These are phyloP conservation scores for Seira musarum DNA, from an alignment of 2,888 invertebrate species.

Conservation along the genomic window DNA sequence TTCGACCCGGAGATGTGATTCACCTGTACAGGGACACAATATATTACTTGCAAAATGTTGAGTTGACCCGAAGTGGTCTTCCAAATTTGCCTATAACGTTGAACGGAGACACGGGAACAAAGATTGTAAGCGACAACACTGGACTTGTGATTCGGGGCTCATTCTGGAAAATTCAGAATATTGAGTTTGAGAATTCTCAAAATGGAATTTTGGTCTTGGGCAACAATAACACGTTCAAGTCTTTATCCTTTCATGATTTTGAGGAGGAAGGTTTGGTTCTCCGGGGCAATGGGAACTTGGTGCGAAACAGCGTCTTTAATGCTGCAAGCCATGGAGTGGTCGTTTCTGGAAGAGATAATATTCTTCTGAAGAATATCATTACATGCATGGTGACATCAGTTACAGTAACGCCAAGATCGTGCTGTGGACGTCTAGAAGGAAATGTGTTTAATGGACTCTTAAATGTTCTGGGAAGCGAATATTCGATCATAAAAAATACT, in stretches of 20 bases:
- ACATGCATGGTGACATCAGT: constrained; percentile 26
- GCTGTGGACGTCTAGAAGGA: constrained; percentile 44
- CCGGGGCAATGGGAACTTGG: constrained; percentile 30
- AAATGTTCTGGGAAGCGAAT: constrained; percentile 27
- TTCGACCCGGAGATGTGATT: constrained; percentile 46
- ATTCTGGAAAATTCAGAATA: constrained; percentile 30
- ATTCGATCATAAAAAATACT: constrained; percentile 20
- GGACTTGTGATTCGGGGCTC: constrained; percentile 28
- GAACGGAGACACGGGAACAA: constrained; percentile 22
- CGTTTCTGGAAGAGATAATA: constrained; percentile 20
- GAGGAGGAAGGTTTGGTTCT: constrained; percentile 36
- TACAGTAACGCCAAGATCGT: constrained; percentile 25
- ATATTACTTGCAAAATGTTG: constrained; percentile 29
- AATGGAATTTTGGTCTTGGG: constrained; percentile 37
- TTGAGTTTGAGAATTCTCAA: constrained; percentile 30
- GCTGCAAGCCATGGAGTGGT: constrained; percentile 35
- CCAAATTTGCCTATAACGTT: constrained; percentile 30
- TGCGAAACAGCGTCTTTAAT: constrained; percentile 18
- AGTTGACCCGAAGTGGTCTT: constrained; percentile 24
- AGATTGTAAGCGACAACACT: constrained; percentile 28
- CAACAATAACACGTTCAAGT: constrained; percentile 38
- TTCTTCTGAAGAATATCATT: constrained; percentile 31
- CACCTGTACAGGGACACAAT: constrained; percentile 18
- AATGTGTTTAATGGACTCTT: constrained; percentile 43
- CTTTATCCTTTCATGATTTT: constrained; percentile 27